These are phyloP conservation scores for Papilio machaon DNA, from an alignment of 1,140 invertebrate genomes.

Conservation along the genomic window DNA sequence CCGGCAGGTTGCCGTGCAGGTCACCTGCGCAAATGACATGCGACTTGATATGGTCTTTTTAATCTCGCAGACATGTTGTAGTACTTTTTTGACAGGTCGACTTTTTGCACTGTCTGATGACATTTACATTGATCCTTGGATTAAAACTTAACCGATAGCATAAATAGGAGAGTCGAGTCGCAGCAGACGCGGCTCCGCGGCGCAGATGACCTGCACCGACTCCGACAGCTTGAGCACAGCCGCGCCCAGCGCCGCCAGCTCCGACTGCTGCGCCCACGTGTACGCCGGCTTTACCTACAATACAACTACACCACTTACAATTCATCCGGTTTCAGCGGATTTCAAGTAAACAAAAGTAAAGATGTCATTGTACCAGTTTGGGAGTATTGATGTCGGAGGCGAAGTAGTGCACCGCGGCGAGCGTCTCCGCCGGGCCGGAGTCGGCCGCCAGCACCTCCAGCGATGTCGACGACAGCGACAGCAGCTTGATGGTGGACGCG, in stretches of 20 bases:
- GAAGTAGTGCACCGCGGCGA: constrained; percentile 64
- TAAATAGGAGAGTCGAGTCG: constrained; percentile 72
- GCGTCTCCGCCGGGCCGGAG: constrained; percentile 52
- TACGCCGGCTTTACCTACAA: constrained; percentile 52
- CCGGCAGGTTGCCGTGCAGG: constrained; percentile 78
- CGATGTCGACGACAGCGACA: constrained; percentile 47
- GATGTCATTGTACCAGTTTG: constrained; percentile 30
- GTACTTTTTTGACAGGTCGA: background rate
- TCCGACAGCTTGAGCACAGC: constrained; percentile 59
- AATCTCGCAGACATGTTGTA: background rate
- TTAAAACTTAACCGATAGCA: constrained; percentile 51
- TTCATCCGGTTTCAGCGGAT: background rate
- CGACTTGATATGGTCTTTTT: too few relatives aligned
- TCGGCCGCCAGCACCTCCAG: constrained; percentile 52
- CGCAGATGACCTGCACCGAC: constrained; percentile 65
- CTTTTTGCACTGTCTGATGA: background rate
- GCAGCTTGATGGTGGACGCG: constrained; percentile 53
- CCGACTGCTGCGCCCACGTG: constrained; percentile 51
- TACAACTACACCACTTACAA: background rate
- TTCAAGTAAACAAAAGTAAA: background rate
- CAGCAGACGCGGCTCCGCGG: constrained; percentile 68
- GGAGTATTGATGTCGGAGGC: constrained; percentile 56
- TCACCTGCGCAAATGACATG: constrained; percentile 61
- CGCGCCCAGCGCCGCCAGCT: constrained; percentile 54
- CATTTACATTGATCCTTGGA: background rate